These are phyloP conservation scores for Cheirogaleus medius DNA, from an alignment of 2,113 vertebrate species.

Conservation along the genomic window DNA sequence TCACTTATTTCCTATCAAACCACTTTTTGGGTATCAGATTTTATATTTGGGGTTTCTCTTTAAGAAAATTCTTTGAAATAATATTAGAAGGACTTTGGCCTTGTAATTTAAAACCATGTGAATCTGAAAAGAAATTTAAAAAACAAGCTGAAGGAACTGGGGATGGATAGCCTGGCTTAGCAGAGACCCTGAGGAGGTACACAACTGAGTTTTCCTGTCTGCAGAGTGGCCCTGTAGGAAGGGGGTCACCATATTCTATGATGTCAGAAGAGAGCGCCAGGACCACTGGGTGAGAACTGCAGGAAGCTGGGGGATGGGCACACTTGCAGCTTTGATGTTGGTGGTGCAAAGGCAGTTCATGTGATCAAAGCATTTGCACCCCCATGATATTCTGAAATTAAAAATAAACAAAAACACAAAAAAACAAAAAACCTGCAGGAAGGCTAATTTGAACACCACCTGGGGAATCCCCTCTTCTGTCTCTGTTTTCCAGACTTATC, in stretches of 20 bases:
- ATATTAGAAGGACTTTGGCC: background rate
- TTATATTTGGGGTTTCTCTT: background rate
- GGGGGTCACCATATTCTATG: rapidly evolving
- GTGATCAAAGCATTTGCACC: too few species aligned
- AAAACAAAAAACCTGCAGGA: too few species aligned
- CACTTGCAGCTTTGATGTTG: too few species aligned
- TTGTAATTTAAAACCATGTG: background rate
- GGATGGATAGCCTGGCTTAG: rapidly evolving
- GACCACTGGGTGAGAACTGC: too few species aligned
- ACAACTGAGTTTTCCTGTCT: rapidly evolving
- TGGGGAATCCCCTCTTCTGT: background rate
- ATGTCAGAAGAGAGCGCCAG: background rate
- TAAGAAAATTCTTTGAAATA: background rate
- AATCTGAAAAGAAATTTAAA: background rate
- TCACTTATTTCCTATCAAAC: background rate
- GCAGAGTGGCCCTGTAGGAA: rapidly evolving
- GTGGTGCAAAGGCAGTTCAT: too few species aligned
- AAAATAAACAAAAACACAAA: too few species aligned
- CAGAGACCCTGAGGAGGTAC: rapidly evolving
- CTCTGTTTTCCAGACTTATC: background rate
- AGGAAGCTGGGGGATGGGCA: background rate
- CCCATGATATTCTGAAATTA: too few species aligned
- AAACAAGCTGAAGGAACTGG: rapidly evolving
- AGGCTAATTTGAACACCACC: background rate
- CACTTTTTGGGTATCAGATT: background rate